These are phyloP conservation scores for Paratilapia polleni DNA, from an alignment of 2,113 vertebrate species.

Conservation along the genomic window DNA sequence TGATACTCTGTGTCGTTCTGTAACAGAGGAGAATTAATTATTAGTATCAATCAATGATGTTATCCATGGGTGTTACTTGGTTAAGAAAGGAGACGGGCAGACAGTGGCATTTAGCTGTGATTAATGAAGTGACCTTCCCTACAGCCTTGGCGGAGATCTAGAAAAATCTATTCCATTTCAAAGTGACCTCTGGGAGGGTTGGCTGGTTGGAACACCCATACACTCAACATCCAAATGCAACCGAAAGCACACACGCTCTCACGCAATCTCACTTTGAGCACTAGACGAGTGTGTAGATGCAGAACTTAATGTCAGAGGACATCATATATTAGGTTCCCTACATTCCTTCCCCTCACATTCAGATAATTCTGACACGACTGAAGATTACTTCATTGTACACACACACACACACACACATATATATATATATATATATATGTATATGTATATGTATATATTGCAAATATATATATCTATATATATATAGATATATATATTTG, in stretches of 20 bases:
- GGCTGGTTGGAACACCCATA: slow-evolving; percentile 59
- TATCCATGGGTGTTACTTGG: slow-evolving; percentile 75
- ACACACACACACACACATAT: no score
- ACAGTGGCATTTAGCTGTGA: slow-evolving; percentile 80
- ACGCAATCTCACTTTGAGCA: slow-evolving; percentile 18
- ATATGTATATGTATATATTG: no score
- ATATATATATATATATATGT: no score
- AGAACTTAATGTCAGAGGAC: slow-evolving; percentile 2
- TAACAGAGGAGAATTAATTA: slow-evolving; percentile 78
- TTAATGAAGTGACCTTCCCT: slow-evolving; percentile 84
- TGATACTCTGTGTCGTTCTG: slow-evolving; percentile 63
- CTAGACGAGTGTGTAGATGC: background rate
- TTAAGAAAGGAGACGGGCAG: slow-evolving; percentile 69
- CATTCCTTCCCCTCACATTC: background rate
- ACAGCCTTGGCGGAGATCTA: slow-evolving; percentile 69
- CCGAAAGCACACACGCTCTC: slow-evolving; percentile 19
- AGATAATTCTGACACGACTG: background rate
- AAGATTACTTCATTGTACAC: background rate
- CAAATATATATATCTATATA: no score
- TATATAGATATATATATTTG: no score
- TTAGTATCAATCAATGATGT: slow-evolving; percentile 81
- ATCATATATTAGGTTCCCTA: background rate
- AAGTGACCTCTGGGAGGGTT: slow-evolving; percentile 69
- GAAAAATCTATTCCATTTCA: slow-evolving; percentile 81
- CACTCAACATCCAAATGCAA: slow-evolving; percentile 66